Evolutionary conservation across 2,797 vertebrate species (phyloP), one percentile per base, ranked within the genome.

Genomic region (Takifugu rubripes): DNA sequence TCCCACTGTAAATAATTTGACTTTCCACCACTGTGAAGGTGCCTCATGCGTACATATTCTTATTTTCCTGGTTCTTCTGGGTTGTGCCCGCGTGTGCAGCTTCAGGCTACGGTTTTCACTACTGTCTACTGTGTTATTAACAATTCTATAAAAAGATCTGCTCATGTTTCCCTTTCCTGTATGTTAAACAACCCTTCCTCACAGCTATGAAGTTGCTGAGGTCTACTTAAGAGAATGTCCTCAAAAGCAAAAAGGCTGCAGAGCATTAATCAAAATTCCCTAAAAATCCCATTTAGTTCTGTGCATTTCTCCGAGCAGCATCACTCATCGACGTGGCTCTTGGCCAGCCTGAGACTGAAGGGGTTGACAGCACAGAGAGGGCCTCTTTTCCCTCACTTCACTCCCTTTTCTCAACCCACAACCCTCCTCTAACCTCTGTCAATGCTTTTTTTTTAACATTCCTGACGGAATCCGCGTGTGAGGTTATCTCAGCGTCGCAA

Each of bases 71-170:
- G 74, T 74, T 63, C 64, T 77, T 46, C 72, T 84, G 81, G 87
- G 76, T 49, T 79, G 73, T 81, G 75, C 78, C 81, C 86, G 84
- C 86, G 86, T 87, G 81, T 84, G 82, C 79, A 69, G 87, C 85
- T 87, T 80, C 75, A 72, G 84, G 78, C 80, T 78, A 81, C 66
- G 84, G 79, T 87, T 88, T 88, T 88, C 82, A 84, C 81, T 81
- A 84, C 82, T 82, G 79, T 86, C 84, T 88, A 87, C 85, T 82
- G 73, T 89, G 85, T 88, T 88, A 90, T 90, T 90, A 89, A 81
- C 84, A 87, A 83, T 84, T 87, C 87, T 89, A 90, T 88, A 88
- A 88, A 90, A 87, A 87, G 84, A 83, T 78, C 64, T 42, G 71
- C 78, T 84, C 81, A 83, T 84, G 78, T 84, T 87, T 82, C 78